Evolutionary conservation across 2,888 invertebrate genomes (phyloP), one percentile per base, ranked within the genome.

Genomic region (Leptopilina myrica): DNA sequence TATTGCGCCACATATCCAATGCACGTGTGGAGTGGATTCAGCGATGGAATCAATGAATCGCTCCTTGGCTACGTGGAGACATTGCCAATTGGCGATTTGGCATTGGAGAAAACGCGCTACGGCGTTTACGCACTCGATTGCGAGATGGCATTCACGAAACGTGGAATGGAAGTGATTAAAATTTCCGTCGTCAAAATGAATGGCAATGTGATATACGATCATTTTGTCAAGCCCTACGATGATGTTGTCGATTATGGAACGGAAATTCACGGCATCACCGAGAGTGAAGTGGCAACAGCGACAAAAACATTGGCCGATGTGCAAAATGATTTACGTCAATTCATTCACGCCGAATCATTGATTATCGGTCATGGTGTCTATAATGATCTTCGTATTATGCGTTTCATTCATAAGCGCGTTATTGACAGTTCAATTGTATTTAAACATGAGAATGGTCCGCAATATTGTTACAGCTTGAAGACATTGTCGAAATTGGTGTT

Each of bases 361-460:
- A 93, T 99, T 6, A 95, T 99, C 81, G 99, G 99, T 0, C 99
- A 99, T 92, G 97, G 97, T 26, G 93, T 99, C 84, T 98, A 99
- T 87, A 98, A 97, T 90, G 99, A 99, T 92, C 93, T 99, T 78
- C 94, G 97, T 15, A 97, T 96, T 0, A 92, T 99, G 79, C 96
- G 96, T 89, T 93, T 99, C 62, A 93, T 98, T 11, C 99, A 99
- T 89, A 92, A 93, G 3, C 95, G 94, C 0, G 95, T 98, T 9
- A 95, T 99, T 78, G 99, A 99, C 89, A 99, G 99, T 0, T 95
- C 97, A 46, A 94, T 97, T 33, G 92, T 96, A 62, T 99, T 97
- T 91, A 98, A 98, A 90, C 93, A 94, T 79, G 53, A 33, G 15
- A 56, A 56, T 26, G 93, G 94, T 84, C 98, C 98, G 0, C 95